Conservation (phyloP, 2,113 vertebrate genomes). For the Carollia perspicillata region DNA sequence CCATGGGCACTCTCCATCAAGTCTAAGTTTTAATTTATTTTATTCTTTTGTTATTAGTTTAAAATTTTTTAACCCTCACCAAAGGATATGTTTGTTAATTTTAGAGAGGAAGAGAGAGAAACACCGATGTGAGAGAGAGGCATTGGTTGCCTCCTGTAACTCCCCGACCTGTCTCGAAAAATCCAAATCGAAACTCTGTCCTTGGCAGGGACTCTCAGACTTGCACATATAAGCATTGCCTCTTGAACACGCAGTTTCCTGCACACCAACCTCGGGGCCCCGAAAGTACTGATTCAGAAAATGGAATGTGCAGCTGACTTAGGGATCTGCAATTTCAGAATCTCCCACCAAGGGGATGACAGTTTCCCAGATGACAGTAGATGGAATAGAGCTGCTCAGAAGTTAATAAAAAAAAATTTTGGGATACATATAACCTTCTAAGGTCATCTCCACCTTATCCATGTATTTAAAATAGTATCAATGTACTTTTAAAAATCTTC, state of each 20-base stretch:
- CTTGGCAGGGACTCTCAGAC: not conserved
- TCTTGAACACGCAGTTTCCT: not conserved
- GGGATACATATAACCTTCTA: not conserved
- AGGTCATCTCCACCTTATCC: not conserved
- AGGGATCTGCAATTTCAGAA: not conserved
- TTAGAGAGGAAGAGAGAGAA: too few relatives aligned
- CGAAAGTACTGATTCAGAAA: not conserved
- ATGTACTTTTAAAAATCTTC: not conserved
- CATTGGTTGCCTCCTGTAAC: too few relatives aligned
- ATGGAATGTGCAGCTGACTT: not conserved
- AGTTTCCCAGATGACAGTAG: not conserved
- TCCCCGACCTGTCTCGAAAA: not conserved
- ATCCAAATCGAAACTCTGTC: not conserved
- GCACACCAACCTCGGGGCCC: not conserved
- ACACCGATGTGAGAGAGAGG: too few relatives aligned
- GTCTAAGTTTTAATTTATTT: too few relatives aligned
- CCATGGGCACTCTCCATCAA: not conserved
- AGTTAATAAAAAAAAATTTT: not conserved
- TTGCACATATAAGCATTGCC: not conserved
- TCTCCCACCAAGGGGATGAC: not conserved
- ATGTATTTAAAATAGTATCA: not conserved
- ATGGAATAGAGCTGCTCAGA: not conserved
- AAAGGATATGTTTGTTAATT: too few relatives aligned
- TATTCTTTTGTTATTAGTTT: too few relatives aligned
- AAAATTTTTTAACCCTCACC: too few relatives aligned